These are phyloP conservation scores for Galeopterus variegatus DNA, from an alignment of 2,113 vertebrate genomes.

Conservation along the genomic window DNA sequence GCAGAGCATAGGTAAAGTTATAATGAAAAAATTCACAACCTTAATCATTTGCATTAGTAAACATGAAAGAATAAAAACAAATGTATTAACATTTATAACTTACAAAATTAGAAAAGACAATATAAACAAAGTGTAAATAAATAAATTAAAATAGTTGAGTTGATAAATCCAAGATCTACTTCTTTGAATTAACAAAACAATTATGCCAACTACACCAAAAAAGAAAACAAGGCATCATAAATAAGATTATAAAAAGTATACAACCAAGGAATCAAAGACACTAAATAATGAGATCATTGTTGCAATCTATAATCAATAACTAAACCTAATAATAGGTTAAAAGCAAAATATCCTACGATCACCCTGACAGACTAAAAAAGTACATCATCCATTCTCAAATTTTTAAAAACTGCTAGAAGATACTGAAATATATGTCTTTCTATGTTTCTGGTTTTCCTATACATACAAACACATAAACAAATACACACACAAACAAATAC, in stretches of 20 bases:
- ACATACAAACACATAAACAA: not conserved
- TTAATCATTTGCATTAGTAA: not conserved
- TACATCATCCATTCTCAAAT: not conserved
- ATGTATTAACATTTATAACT: not conserved
- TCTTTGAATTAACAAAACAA: not conserved
- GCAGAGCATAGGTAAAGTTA: not conserved
- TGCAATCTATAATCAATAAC: not conserved
- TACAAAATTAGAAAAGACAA: not conserved
- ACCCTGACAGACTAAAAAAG: not conserved
- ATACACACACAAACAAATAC: not conserved
- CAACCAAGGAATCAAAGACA: not conserved
- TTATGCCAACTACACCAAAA: not conserved
- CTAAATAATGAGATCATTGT: not conserved
- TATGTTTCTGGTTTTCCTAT: not conserved
- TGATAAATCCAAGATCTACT: not conserved
- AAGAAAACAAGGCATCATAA: not conserved
- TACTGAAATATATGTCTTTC: not conserved
- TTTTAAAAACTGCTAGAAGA: not conserved
- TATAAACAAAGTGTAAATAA: not conserved
- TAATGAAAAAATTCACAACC: not conserved
- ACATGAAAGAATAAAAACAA: not conserved
- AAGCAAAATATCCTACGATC: not conserved
- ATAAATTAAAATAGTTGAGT: not conserved
- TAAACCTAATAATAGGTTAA: conserved; percentile 17
- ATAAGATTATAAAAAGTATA: not conserved